These are phyloP conservation scores for Okapia johnstoni DNA, from an alignment of 2,113 vertebrate genomes.

Conservation along the genomic window DNA sequence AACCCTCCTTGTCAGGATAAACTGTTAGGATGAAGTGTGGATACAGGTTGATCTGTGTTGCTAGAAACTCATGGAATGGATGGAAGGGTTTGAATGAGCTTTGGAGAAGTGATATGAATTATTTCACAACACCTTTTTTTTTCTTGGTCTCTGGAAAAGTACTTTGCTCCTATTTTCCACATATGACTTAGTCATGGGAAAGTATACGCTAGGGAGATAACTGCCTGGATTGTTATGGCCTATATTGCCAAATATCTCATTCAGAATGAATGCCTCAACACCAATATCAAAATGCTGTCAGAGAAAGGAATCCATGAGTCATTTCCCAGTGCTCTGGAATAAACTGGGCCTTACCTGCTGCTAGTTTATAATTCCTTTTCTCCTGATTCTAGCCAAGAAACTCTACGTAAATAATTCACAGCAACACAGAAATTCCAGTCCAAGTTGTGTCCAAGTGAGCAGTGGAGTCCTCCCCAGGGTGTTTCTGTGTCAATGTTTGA, in stretches of 20 bases:
- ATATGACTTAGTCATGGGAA: constrained; percentile 21
- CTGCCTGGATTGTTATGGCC: not conserved
- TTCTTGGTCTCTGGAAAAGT: not conserved
- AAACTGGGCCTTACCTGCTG: not conserved
- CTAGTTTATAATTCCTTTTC: not conserved
- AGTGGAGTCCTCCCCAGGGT: not conserved
- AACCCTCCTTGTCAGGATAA: not conserved
- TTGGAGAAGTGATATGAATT: not conserved
- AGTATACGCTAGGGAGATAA: not conserved
- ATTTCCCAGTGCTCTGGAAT: not conserved
- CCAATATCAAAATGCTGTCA: not conserved
- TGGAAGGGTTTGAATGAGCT: not conserved
- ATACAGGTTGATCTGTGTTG: not conserved
- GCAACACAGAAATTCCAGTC: not conserved
- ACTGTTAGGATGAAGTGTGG: not conserved
- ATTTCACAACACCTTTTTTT: not conserved
- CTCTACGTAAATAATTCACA: constrained; percentile 34
- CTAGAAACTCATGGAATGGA: not conserved
- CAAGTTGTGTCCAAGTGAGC: not conserved
- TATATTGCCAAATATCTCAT: not conserved
- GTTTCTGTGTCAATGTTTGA: not conserved
- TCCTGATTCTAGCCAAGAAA: not conserved
- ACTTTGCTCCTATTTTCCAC: not conserved
- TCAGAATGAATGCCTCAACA: not conserved
- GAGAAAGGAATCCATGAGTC: not conserved